Base-by-base conservation (phyloP, 2,797 vertebrate species). In the Numenius phaeopus region DNA sequence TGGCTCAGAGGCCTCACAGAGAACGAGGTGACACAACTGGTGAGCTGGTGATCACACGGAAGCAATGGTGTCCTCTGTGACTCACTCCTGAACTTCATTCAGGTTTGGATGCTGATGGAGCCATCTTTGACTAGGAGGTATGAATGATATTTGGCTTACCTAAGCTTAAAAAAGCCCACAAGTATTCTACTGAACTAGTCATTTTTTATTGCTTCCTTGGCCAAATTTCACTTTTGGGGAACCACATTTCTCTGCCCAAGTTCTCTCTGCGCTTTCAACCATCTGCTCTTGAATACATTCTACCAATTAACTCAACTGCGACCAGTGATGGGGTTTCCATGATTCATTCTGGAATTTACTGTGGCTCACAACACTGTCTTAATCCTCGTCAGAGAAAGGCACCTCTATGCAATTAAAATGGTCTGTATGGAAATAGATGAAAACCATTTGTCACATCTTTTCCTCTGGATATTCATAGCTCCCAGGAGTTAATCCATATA, bases 381-480 rank as follows among this genome's bases (percentile, higher is more conserved):
- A 22, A 18, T 44, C 18, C 18, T 84, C 3, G 2, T 37, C 44
- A 72, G 52, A 72, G n/a, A 49, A 75, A 75, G 11, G 11, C 8
- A 39, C 13, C 34, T 70, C 30, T 46, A 8, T 37, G 39, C 32
- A 83, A 32, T 58, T 83, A 81, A 81, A 69, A 69, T 21, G 8
- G 65, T n/a, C 26, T 52, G n/a, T 27, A 12, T 44, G 21, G 42
- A 72, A 89, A 83, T 17, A 82, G 34, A 66, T 50, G 24, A 90
- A 81, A 69, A 39, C 15, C 0, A 0, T 61, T 84, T 78, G 70
- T 70, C 55, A 52, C 18, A 47, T 83, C 21, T 95, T 82, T 76
- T 94, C 34, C 62, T 62, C 42, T 29, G 12, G 32, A 72, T 90
- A 95, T 83, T 90, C 30, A 46, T 34, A 76, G 21, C 55, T 83